phyloP scores from a whole-genome alignment of 2,113 vertebrate species.

The Sorex araneus region DNA sequence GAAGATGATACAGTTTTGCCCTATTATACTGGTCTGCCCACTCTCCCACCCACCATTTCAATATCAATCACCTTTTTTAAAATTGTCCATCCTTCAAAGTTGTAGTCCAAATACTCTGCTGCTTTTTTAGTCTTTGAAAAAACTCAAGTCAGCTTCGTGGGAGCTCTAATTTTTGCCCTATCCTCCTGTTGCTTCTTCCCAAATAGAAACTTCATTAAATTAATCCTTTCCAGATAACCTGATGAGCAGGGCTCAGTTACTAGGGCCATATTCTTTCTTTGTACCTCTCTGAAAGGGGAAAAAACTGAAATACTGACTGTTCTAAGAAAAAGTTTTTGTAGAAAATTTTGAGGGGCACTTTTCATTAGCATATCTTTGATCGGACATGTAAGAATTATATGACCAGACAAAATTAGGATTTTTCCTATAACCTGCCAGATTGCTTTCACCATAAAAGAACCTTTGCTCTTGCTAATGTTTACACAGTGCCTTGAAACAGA shows the following conservation, averaged over 20 bases:
- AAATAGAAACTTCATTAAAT: conserved; percentile 29
- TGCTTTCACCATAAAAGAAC: conserved; percentile 23
- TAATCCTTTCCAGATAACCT: neutral
- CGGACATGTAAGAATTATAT: neutral
- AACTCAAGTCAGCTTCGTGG: neutral
- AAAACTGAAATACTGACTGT: neutral
- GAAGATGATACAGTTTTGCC: conserved; percentile 47
- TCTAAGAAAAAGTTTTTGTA: conserved; percentile 8
- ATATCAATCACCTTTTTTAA: conserved; percentile 11
- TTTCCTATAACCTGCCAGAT: neutral
- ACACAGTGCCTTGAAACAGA: neutral
- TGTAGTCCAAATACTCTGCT: conserved; percentile 22
- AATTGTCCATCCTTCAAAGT: conserved; percentile 39
- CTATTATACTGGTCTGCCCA: neutral
- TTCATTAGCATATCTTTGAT: neutral
- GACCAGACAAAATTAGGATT: neutral
- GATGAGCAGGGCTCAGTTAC: neutral
- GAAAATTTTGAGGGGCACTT: neutral
- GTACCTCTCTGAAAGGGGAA: neutral
- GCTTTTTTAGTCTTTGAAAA: conserved; percentile 1
- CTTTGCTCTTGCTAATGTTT: conserved; percentile 9
- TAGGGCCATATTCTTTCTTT: neutral
- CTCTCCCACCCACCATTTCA: neutral
- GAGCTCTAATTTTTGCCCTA: neutral
- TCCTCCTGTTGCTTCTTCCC: conserved; percentile 34